Percentiles rank a stretch among this genome's conserved stretches.
phyloP scores from a whole-genome alignment of 1,140 invertebrate genomes.

The Rhagoletis zephyria region DNA sequence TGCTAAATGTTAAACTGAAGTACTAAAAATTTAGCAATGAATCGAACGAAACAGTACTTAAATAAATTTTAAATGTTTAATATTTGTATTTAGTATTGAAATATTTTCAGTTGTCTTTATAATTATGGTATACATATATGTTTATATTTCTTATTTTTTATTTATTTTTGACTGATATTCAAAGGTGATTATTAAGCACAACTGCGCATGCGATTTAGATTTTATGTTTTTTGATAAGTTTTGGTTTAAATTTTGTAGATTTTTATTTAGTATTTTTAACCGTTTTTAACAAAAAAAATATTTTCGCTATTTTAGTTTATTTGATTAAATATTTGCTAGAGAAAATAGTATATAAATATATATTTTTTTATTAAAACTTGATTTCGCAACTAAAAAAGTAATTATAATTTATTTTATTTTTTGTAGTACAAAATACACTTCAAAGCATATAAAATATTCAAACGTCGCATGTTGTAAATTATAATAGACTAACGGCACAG shows the following conservation, averaged over 20 bases:
- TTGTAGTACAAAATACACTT: neutral
- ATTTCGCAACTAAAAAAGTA: neutral
- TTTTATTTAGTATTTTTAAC: no score
- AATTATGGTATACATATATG: no score
- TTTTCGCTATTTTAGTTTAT: neutral
- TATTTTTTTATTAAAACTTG: no score
- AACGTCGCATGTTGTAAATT: no score
- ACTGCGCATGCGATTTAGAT: neutral
- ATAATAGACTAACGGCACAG: no score
- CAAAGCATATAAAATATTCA: no score
- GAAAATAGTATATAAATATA: no score
- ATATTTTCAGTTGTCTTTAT: neutral
- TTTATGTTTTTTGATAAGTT: no score
- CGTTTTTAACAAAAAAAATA: neutral
- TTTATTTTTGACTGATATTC: neutral
- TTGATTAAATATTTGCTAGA: neutral
- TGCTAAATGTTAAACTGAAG: neutral
- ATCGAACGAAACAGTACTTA: neutral
- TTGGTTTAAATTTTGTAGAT: no score
- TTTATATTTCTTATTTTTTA: neutral
- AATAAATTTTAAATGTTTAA: neutral
- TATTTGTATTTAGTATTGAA: conserved; percentile 9
- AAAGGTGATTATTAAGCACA: neutral
- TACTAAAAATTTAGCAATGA: neutral
- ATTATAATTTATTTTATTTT: neutral